Conservation (phyloP, 2,797 vertebrate species). For the Rhadinocentrus ornatus region DNA sequence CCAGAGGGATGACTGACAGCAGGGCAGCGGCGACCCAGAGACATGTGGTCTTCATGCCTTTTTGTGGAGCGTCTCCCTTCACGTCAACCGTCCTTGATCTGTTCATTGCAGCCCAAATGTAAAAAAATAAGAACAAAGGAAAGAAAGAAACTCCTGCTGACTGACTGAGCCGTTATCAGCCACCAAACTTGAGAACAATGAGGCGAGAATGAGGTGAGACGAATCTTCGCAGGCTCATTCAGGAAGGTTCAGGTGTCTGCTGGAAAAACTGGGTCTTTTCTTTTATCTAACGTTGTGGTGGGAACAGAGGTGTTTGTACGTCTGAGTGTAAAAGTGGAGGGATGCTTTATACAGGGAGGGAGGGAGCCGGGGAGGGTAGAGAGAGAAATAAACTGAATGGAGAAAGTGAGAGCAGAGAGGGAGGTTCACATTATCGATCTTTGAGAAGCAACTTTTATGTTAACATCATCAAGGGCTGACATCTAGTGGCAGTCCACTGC, state of each 20-base stretch:
- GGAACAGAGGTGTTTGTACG: constrained; percentile 62
- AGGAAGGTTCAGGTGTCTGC: constrained; percentile 54
- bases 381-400: constrained; percentile 31
- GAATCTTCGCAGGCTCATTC: constrained; percentile 59
- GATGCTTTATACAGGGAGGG: constrained; percentile 72
- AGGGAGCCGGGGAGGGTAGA: constrained; percentile 31
- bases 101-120: constrained; percentile 26
- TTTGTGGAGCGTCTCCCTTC: constrained; percentile 50
- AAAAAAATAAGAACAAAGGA: background rate
- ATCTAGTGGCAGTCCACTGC: constrained; percentile 65
- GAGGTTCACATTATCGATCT: constrained; percentile 58
- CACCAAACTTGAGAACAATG: constrained; percentile 51
- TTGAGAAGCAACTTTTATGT: constrained; percentile 68
- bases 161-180: constrained; percentile 44
- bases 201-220: constrained; percentile 34
- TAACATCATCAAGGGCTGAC: constrained; percentile 52
- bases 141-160: constrained; percentile 30
- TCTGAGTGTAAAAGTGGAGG: constrained; percentile 65
- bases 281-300: background rate
- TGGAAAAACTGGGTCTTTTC: background rate
- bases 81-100: constrained; percentile 59
- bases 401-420: constrained; percentile 22
- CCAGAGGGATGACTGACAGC: constrained; percentile 88
- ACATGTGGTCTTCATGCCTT: constrained; percentile 88
- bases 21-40: constrained; percentile 87